Evolutionary conservation across 1,140 invertebrate species (phyloP).

Genomic region (Muscidifurax raptorellus): DNA sequence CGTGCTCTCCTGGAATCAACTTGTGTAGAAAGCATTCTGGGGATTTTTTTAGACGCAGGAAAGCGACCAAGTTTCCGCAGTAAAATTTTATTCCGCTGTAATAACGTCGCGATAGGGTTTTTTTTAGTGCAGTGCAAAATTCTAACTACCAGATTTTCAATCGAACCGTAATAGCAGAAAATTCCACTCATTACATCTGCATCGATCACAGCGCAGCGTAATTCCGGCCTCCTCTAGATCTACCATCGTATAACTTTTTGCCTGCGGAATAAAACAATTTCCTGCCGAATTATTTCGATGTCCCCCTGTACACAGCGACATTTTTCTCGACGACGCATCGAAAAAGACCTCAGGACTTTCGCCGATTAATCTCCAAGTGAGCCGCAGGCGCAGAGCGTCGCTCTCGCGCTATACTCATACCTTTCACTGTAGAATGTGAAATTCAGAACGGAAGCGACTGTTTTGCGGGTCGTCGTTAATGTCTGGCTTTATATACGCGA

Average conservation of each 20-base stretch:
- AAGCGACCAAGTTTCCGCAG: too few species aligned
- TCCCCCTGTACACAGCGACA: too few species aligned
- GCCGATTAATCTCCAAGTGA: slow-evolving; percentile 51
- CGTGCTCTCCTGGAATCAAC: neutral
- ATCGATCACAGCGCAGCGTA: too few species aligned
- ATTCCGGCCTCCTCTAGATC: neutral
- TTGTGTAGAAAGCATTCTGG: too few species aligned
- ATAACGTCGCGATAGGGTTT: too few species aligned
- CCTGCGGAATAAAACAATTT: neutral
- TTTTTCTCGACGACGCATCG: slow-evolving; percentile 16
- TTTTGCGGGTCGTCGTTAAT: slow-evolving; percentile 46
- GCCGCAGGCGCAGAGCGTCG: slow-evolving; percentile 12
- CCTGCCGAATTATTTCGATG: neutral
- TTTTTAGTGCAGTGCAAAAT: too few species aligned
- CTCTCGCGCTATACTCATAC: slow-evolving; percentile 28
- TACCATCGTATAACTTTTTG: too few species aligned
- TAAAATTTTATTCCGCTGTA: too few species aligned
- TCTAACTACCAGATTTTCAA: too few species aligned
- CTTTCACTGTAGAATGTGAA: slow-evolving; percentile 54
- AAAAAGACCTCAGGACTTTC: slow-evolving; percentile 45
- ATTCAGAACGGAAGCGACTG: slow-evolving; percentile 52
- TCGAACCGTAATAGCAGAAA: too few species aligned
- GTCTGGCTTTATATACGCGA: slow-evolving; percentile 18
- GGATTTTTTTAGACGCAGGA: too few species aligned
- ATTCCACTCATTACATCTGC: too few species aligned